A percentile compares a stretch with the other conserved stretches of the same genome.
Evolutionary conservation across 37 sponge, comb jelly and placozoan genomes (phyloP).

Genomic region (Eunapius fragilis): DNA sequence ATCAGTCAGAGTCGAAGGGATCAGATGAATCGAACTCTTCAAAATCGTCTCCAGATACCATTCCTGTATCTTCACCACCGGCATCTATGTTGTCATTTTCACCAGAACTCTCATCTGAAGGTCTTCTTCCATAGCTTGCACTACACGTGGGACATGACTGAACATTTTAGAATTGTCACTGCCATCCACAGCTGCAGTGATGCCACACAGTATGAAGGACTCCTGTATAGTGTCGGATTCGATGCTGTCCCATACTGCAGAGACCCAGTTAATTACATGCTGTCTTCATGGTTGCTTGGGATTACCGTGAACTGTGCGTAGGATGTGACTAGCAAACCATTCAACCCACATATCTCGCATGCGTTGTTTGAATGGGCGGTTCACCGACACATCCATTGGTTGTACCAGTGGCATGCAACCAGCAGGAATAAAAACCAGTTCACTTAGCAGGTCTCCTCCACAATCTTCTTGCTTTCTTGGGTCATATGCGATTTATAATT

Average conservation of each 20-base stretch:
- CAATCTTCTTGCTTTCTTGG: constrained; percentile 2
- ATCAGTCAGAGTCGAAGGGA: too few relatives aligned
- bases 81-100: too few relatives aligned
- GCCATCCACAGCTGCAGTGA: constrained; percentile 12
- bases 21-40: too few relatives aligned
- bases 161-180: not conserved
- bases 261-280: constrained; percentile 28
- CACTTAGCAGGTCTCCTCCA: constrained; percentile 21
- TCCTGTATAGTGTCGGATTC: not conserved
- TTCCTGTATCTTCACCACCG: too few relatives aligned
- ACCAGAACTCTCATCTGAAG: not conserved
- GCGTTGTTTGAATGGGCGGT: constrained; percentile 19
- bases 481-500: constrained; percentile 12
- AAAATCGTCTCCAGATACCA: too few relatives aligned
- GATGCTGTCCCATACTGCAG: constrained; percentile 20
- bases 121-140: not conserved
- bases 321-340: constrained; percentile 7
- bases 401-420: constrained; percentile 46
- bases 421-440: constrained; percentile 30
- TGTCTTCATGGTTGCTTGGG: constrained; percentile 25
- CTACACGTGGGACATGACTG: not conserved
- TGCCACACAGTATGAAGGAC: constrained; percentile 25
- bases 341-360: constrained; percentile 17
- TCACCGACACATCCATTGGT: constrained; percentile 33
- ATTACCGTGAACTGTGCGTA: constrained; percentile 11